Conservation (phyloP, 2,888 invertebrate species). For the Trissoscelio sp. region DNA sequence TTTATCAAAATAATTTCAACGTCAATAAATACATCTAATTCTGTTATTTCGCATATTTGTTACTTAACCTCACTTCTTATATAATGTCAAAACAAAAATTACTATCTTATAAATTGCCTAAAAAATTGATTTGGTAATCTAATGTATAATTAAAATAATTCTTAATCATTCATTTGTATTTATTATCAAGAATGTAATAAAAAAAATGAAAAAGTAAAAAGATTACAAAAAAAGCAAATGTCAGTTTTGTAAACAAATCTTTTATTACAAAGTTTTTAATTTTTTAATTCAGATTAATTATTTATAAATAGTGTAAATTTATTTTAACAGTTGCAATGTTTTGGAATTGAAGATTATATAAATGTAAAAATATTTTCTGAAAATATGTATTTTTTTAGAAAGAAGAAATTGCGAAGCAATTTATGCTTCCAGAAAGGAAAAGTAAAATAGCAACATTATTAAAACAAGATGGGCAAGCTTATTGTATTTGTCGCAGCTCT, state of each 20-base stretch:
- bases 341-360: not conserved
- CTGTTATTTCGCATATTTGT: not conserved
- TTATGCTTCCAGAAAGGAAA: constrained; percentile 92
- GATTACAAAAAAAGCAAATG: not conserved
- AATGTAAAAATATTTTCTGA: not conserved
- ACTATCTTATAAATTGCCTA: no score
- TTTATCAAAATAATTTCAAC: no score
- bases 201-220: not conserved
- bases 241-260: not conserved
- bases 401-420: constrained; percentile 94
- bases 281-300: not conserved
- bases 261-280: not conserved
- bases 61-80: no score
- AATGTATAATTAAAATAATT: no score
- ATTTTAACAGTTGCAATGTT: no score
- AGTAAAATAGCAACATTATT: constrained; percentile 94
- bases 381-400: constrained; percentile 34
- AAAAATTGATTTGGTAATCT: no score
- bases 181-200: no score
- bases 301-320: no score
- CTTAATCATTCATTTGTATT: no score
- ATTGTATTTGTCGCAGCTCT: constrained; percentile 97
- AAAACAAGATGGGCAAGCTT: constrained; percentile 95
- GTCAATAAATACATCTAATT: no score
- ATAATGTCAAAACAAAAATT: no score